A percentile compares a stretch with the other conserved stretches of the same genome.
Evolutionary conservation across 2,888 invertebrate species (phyloP).

Genomic region (Limenitis camilla): DNA sequence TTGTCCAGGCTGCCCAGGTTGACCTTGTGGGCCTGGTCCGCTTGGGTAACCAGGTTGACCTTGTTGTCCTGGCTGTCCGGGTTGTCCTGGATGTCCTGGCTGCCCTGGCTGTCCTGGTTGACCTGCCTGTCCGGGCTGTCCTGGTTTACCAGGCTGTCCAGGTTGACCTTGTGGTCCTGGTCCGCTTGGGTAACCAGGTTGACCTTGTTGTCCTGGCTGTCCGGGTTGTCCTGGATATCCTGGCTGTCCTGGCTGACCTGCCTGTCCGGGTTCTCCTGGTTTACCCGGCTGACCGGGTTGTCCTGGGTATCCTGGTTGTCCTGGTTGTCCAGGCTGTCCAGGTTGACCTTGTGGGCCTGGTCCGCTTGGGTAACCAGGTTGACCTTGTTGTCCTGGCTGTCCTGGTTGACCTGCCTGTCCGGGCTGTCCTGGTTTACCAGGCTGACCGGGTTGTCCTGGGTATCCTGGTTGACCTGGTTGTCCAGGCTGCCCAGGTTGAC

Average conservation of each 20-base stretch:
- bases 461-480: conserved; percentile 48
- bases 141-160: conserved; percentile 26
- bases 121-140: conserved; percentile 28
- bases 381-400: conserved; percentile 17
- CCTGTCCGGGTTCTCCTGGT: conserved; percentile 31
- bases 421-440: conserved; percentile 26
- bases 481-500: conserved; percentile 28
- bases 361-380: too few species aligned
- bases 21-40: conserved; percentile 25
- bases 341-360: too few species aligned
- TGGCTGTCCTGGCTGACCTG: conserved; percentile 33
- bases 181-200: conserved; percentile 56
- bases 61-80: conserved; percentile 22
- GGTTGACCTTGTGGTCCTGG: conserved; percentile 24
- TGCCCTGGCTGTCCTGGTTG: conserved; percentile 24
- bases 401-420: conserved; percentile 26
- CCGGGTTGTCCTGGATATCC: conserved; percentile 29
- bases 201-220: conserved; percentile 36
- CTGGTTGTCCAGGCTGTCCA: conserved; percentile 27
- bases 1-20: too few species aligned
- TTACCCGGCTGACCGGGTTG: conserved; percentile 25
- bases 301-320: conserved; percentile 27
- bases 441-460: conserved; percentile 29
- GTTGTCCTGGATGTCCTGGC: conserved; percentile 25
- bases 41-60: conserved; percentile 1